Conservation (phyloP, 2,113 vertebrate genomes). For the Callithrix jacchus region DNA sequence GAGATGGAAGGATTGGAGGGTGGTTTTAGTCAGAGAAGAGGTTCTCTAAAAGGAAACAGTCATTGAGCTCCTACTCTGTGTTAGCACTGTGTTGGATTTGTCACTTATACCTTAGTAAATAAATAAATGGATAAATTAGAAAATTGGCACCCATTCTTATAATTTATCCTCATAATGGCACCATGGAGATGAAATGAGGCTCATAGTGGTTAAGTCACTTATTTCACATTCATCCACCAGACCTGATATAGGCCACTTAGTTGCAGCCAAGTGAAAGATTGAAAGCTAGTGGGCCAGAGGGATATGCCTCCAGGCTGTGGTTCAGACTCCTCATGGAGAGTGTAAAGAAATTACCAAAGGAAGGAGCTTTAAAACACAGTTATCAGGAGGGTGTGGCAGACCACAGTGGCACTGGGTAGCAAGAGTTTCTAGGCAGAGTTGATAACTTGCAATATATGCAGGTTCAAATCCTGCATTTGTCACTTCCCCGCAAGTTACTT, state of each 20-base stretch:
- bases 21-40: neutral
- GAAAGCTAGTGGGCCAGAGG: neutral
- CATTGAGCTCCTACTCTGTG: neutral
- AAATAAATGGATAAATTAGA: neutral
- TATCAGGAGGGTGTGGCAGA: neutral
- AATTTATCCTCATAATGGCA: neutral
- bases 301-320: neutral
- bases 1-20: neutral
- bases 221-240: neutral
- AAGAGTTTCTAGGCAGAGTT: neutral
- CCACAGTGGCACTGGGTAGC: neutral
- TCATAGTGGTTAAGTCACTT: neutral
- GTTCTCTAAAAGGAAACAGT: neutral
- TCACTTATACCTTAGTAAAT: neutral
- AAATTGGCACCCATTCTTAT: neutral
- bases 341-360: neutral
- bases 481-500: neutral
- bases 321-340: neutral
- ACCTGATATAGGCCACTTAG: neutral
- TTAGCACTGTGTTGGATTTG: neutral
- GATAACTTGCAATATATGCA: neutral
- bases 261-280: neutral
- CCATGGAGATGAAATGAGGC: neutral
- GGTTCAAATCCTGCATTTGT: neutral
- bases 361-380: neutral